Conservation (phyloP, 2,113 vertebrate species). For the Nymphicus hollandicus region DNA sequence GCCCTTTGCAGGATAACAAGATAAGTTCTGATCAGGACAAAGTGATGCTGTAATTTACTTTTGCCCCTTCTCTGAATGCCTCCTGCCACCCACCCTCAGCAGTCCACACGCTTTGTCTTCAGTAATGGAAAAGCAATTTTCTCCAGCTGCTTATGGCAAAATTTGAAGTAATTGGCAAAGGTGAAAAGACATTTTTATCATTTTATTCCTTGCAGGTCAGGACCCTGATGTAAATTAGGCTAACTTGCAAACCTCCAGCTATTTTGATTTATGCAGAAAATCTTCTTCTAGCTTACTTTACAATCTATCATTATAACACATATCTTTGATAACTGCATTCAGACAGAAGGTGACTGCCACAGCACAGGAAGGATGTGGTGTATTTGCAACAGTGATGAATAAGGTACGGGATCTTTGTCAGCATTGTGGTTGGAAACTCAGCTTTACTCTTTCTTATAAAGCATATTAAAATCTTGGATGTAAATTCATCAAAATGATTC, state of each 20-base stretch:
- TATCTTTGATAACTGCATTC: background rate
- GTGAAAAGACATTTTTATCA: background rate
- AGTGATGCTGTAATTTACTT: background rate
- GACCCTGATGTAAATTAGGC: background rate
- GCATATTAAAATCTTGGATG: fast-evolving
- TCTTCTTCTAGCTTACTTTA: background rate
- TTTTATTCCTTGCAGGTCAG: background rate
- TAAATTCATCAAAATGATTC: background rate
- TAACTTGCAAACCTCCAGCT: conserved; percentile 2
- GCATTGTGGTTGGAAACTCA: background rate
- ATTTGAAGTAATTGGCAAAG: conserved; percentile 3
- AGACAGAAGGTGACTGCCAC: background rate
- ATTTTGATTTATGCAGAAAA: conserved; percentile 32
- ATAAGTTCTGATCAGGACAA: background rate
- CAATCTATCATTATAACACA: background rate
- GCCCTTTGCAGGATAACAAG: background rate
- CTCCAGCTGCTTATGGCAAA: background rate
- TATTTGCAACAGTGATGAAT: background rate
- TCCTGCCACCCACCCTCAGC: background rate
- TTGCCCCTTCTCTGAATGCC: background rate
- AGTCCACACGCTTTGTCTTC: background rate
- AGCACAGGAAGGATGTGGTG: background rate
- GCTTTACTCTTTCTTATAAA: background rate
- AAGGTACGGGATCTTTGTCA: background rate
- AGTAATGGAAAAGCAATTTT: conserved; percentile 3